phyloP scores from a whole-genome alignment of 2,113 vertebrate species.

The Lepisosteus oculatus region DNA sequence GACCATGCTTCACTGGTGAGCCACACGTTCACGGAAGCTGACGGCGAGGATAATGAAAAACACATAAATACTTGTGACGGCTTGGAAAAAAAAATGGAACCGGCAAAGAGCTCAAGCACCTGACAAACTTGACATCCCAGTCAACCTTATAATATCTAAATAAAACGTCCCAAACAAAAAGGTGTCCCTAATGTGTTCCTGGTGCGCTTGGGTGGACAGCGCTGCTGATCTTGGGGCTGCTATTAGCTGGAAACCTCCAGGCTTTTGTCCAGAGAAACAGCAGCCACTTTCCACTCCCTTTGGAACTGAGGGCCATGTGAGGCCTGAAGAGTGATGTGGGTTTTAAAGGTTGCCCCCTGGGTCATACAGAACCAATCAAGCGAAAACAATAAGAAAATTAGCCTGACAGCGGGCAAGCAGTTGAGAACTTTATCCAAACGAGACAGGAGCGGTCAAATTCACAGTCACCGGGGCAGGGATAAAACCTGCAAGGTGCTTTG shows the following conservation, averaged over 20 bases:
- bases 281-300: constrained; percentile 73
- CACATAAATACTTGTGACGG: constrained; percentile 24
- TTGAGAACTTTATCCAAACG: constrained; percentile 80
- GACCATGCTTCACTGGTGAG: constrained; percentile 19
- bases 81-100: constrained; percentile 35
- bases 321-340: constrained; percentile 75
- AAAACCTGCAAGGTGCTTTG: constrained; percentile 71
- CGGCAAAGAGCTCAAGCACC: constrained; percentile 58
- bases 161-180: constrained; percentile 69
- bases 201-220: constrained; percentile 84
- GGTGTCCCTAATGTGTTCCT: constrained; percentile 81
- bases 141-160: constrained; percentile 55
- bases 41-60: constrained; percentile 45
- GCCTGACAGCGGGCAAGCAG: constrained; percentile 76
- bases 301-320: constrained; percentile 66
- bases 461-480: constrained; percentile 59
- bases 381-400: constrained; percentile 80
- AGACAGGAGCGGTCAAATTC: constrained; percentile 72
- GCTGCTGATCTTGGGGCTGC: constrained; percentile 62
- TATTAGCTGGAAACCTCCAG: constrained; percentile 57
- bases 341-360: constrained; percentile 77
- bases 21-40: constrained; percentile 24
- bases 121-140: constrained; percentile 61
- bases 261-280: constrained; percentile 77
- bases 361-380: constrained; percentile 86